A percentile compares a stretch with the other conserved stretches of the same genome.
Conservation (phyloP, 2,888 invertebrate genomes). For the Melieria crassipennis region DNA sequence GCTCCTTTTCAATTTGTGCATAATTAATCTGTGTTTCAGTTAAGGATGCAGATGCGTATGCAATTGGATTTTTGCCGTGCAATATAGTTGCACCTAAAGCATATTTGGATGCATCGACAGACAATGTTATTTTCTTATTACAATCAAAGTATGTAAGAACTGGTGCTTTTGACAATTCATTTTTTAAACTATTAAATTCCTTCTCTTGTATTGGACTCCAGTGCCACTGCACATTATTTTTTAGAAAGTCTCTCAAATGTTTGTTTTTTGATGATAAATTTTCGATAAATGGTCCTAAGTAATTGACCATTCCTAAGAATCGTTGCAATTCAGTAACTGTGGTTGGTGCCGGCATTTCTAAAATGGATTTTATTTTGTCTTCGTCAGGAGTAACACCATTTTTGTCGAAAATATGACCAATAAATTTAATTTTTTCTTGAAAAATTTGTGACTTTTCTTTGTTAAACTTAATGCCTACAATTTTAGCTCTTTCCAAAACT, state of each 20-base stretch:
- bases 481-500: conserved; percentile 25
- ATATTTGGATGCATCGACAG: conserved; percentile 34
- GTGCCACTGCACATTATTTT: conserved; percentile 34
- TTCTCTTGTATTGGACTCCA: conserved; percentile 27
- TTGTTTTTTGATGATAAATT: conserved; percentile 39
- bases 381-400: conserved; percentile 12
- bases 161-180: conserved; percentile 25
- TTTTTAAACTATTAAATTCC: conserved; percentile 34
- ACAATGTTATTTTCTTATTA: conserved; percentile 30
- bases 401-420: conserved; percentile 21
- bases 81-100: conserved; percentile 33
- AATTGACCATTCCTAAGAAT: conserved; percentile 9
- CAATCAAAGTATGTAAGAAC: conserved; percentile 35
- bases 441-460: conserved; percentile 14
- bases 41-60: conserved; percentile 32
- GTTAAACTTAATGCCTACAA: conserved; percentile 29
- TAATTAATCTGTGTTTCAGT: conserved; percentile 29
- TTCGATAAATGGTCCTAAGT: conserved; percentile 37
- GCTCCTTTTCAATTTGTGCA: conserved; percentile 42
- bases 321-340: conserved; percentile 4
- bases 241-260: conserved; percentile 36
- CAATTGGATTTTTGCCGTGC: conserved; percentile 31
- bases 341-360: neutral
- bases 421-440: conserved; percentile 21
- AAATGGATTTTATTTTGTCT: conserved; percentile 8